Percentiles rank a stretch among this genome's conserved stretches.
phyloP scores from a whole-genome alignment of 2,888 invertebrate genomes.

The Hyposoter dolosus region DNA sequence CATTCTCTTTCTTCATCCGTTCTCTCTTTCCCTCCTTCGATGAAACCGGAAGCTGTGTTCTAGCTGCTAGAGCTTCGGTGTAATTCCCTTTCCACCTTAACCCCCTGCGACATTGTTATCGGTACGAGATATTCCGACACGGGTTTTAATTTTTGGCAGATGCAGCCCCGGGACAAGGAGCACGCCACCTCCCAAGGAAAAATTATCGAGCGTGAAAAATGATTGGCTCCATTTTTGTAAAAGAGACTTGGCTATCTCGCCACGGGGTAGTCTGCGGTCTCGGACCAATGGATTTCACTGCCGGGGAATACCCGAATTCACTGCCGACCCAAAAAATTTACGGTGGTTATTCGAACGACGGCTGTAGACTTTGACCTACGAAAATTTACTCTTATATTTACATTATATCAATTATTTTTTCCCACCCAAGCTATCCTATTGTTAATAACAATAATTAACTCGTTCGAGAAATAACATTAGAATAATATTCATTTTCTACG shows the following conservation, averaged over 20 bases:
- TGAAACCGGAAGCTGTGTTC: constrained; percentile 23
- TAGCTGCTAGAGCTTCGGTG: neutral
- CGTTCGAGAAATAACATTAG: neutral
- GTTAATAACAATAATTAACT: neutral
- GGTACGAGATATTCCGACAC: constrained; percentile 35
- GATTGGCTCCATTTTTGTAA: constrained; percentile 30
- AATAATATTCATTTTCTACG: neutral
- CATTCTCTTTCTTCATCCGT: constrained; percentile 1
- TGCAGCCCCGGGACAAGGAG: constrained; percentile 3
- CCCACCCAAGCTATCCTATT: constrained; percentile 1
- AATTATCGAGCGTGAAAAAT: constrained; percentile 67
- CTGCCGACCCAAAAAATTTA: constrained; percentile 39
- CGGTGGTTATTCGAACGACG: constrained; percentile 55
- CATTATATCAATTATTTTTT: constrained; percentile 51
- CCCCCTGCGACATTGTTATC: constrained; percentile 28
- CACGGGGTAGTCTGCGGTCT: constrained; percentile 49
- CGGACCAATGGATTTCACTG: constrained; percentile 38
- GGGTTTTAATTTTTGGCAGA: constrained; percentile 59
- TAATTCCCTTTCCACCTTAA: neutral
- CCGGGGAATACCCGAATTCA: constrained; percentile 26
- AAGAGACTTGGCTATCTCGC: constrained; percentile 36
- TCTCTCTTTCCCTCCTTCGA: constrained; percentile 6
- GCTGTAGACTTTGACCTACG: constrained; percentile 47
- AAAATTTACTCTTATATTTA: constrained; percentile 55
- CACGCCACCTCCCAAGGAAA: constrained; percentile 6